phyloP scores from a whole-genome alignment of 1,140 invertebrate genomes.

The Drosophila bocki region DNA sequence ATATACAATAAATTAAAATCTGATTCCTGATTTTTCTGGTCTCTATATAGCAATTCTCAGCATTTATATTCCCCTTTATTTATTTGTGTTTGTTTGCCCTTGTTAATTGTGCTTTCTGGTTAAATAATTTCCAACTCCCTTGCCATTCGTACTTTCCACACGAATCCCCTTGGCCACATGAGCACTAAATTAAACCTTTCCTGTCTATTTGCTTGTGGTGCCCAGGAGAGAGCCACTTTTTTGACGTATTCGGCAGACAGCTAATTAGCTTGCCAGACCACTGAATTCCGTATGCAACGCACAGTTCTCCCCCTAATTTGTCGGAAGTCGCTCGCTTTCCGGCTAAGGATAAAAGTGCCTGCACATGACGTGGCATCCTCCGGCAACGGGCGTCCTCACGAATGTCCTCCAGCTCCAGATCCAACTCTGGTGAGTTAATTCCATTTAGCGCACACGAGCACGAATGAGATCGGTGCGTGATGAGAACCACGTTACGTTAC shows the following conservation, averaged over 20 bases:
- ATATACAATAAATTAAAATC: too few species aligned
- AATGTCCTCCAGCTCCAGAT: neutral
- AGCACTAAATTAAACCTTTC: constrained; percentile 29
- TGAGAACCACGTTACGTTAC: constrained; percentile 5
- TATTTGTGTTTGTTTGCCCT: neutral
- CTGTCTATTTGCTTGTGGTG: constrained; percentile 10
- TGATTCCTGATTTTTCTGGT: too few species aligned
- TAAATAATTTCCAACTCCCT: neutral
- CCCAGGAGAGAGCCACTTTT: constrained; percentile 3
- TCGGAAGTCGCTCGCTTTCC: constrained; percentile 30
- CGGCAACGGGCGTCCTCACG: neutral
- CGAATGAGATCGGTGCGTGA: constrained; percentile 21
- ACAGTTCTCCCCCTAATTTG: constrained; percentile 25
- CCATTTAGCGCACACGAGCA: constrained; percentile 24
- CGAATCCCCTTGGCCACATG: constrained; percentile 5
- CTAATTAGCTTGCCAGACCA: constrained; percentile 42
- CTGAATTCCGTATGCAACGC: constrained; percentile 32
- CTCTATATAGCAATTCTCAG: neutral
- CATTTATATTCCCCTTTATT: neutral
- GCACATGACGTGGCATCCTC: constrained; percentile 30
- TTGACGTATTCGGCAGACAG: constrained; percentile 20
- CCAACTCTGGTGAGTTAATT: constrained; percentile 24
- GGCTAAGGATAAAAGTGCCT: constrained; percentile 22
- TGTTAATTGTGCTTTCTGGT: constrained; percentile 1
- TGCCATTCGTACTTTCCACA: neutral